Percentiles rank a stretch among this genome's conserved stretches.
phyloP scores from a whole-genome alignment of 2,113 vertebrate genomes.

The Tyrannus savana region DNA sequence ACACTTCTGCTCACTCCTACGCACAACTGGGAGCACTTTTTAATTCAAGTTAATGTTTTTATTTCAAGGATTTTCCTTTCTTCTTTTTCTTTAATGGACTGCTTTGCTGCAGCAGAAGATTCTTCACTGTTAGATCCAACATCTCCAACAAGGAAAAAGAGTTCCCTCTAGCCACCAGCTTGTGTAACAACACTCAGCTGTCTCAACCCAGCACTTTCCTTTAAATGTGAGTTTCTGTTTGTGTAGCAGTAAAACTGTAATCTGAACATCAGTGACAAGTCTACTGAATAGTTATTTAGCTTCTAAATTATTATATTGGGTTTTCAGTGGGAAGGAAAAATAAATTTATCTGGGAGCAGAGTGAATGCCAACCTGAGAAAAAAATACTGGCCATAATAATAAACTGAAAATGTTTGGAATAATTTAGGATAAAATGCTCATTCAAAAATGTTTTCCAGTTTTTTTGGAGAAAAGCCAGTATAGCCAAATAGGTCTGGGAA shows the following conservation, averaged over 20 bases:
- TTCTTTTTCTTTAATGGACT: slow-evolving; percentile 15
- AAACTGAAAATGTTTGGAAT: slow-evolving; percentile 12
- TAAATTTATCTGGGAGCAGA: slow-evolving; percentile 16
- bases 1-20: neutral
- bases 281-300: slow-evolving; percentile 48
- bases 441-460: slow-evolving; percentile 14
- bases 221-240: slow-evolving; percentile 54
- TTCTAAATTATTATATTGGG: slow-evolving; percentile 50
- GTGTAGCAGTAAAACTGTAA: slow-evolving; percentile 65
- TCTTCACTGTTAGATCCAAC: neutral
- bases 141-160: slow-evolving; percentile 61
- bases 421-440: neutral
- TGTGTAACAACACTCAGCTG: slow-evolving; percentile 11
- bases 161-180: slow-evolving; percentile 69
- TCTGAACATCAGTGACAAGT: slow-evolving; percentile 60
- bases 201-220: neutral
- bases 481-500: slow-evolving; percentile 17
- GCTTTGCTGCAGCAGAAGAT: neutral
- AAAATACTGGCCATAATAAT: neutral
- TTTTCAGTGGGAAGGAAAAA: slow-evolving; percentile 37
- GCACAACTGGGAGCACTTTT: neutral
- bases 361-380: slow-evolving; percentile 9
- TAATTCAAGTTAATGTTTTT: neutral
- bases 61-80: slow-evolving; percentile 20
- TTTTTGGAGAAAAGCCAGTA: neutral